phyloP scores from a whole-genome alignment of 2,888 invertebrate genomes.

The Dimorphilus gyrociliatus region DNA sequence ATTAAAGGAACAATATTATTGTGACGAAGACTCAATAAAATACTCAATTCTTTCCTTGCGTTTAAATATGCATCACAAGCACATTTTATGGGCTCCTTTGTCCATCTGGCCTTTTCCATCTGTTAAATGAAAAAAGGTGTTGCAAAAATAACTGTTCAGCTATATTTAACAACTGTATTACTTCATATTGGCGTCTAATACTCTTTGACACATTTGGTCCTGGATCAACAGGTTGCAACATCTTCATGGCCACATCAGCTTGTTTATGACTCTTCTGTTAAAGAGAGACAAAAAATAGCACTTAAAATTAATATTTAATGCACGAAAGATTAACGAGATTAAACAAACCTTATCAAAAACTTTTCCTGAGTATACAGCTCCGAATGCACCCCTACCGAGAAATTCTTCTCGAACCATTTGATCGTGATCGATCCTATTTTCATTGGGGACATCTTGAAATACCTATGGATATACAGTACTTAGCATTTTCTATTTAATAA shows the following conservation, averaged over 20 bases:
- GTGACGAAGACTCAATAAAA: slow-evolving; percentile 70
- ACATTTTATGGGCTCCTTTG: slow-evolving; percentile 72
- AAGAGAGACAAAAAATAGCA: not conserved
- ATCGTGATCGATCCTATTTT: slow-evolving; percentile 57
- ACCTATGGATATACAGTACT: slow-evolving; percentile 35
- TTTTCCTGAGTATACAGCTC: slow-evolving; percentile 59
- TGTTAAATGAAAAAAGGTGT: no score
- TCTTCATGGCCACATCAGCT: slow-evolving; percentile 74
- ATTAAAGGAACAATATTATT: slow-evolving; percentile 78
- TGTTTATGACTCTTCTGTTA: slow-evolving; percentile 13
- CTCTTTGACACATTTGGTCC: slow-evolving; percentile 7
- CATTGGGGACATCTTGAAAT: slow-evolving; percentile 69
- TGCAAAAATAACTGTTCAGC: no score
- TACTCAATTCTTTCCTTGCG: slow-evolving; percentile 78
- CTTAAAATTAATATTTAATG: not conserved
- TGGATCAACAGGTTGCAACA: slow-evolving; percentile 72
- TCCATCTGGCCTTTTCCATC: slow-evolving; percentile 47
- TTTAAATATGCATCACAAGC: slow-evolving; percentile 92
- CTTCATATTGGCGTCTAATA: slow-evolving; percentile 7
- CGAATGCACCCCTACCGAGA: slow-evolving; percentile 91
- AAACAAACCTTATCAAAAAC: slow-evolving; percentile 19
- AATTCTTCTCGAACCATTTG: slow-evolving; percentile 52
- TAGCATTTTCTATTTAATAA: no score
- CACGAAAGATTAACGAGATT: slow-evolving; percentile 1
- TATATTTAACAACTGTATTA: no score